Conservation (phyloP, 2,113 vertebrate species). For the Myrmophylax atrothorax region DNA sequence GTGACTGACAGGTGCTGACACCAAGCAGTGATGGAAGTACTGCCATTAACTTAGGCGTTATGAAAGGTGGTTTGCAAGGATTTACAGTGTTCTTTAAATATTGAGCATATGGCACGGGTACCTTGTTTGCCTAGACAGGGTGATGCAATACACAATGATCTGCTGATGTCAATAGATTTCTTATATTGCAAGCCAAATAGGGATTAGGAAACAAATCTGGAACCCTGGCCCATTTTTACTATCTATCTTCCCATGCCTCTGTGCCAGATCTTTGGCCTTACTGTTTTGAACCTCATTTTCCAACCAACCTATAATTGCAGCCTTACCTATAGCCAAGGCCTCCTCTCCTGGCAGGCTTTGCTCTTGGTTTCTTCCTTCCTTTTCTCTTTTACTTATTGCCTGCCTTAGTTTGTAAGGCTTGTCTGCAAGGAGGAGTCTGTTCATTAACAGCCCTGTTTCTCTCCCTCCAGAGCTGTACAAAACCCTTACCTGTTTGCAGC, state of each 20-base stretch:
- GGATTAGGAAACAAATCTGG: neutral
- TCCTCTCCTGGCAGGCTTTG: neutral
- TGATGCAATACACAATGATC: conserved; percentile 30
- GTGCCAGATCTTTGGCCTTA: neutral
- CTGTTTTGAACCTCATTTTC: neutral
- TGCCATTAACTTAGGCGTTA: neutral
- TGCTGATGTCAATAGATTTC: conserved; percentile 15
- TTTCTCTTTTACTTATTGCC: neutral
- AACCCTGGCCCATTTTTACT: neutral
- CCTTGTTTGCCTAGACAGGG: neutral
- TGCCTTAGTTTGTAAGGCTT: neutral
- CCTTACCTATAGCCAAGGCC: neutral
- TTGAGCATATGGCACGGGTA: neutral
- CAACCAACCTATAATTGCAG: neutral
- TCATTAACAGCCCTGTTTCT: neutral
- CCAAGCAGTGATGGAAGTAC: neutral
- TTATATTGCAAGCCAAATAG: conserved; percentile 6
- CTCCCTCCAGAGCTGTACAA: neutral
- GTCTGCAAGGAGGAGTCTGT: neutral
- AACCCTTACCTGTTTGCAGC: neutral
- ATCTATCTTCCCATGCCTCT: neutral
- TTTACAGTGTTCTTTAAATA: conserved; percentile 24
- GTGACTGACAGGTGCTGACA: neutral
- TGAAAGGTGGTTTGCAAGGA: neutral
- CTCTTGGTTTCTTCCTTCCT: neutral